phyloP scores from a whole-genome alignment of 1,140 invertebrate genomes.

The Pseudomyrmex flavicornis region DNA sequence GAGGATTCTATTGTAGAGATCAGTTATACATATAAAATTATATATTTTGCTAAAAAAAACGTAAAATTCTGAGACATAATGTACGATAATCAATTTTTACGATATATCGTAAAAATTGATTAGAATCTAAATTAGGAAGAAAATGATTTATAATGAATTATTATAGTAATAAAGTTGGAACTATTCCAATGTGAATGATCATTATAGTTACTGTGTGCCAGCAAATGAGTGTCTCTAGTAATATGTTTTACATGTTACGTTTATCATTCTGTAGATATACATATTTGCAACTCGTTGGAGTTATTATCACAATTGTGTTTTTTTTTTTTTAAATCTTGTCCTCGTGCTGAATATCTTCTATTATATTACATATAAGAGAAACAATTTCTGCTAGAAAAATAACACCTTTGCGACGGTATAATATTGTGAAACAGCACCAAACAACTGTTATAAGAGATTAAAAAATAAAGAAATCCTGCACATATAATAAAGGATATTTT shows the following conservation, averaged over 20 bases:
- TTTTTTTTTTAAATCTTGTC: constrained; percentile 5
- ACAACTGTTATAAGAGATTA: neutral
- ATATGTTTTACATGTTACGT: constrained; percentile 70
- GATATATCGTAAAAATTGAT: constrained; percentile 31
- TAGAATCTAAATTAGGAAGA: constrained; percentile 31
- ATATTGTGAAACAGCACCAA: neutral
- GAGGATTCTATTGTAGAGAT: too few relatives aligned
- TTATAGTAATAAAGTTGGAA: constrained; percentile 70
- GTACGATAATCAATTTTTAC: too few relatives aligned
- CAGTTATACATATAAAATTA: neutral
- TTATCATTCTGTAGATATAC: constrained; percentile 64
- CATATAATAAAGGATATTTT: neutral
- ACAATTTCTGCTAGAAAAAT: neutral
- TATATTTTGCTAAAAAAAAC: neutral
- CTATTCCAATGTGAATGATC: constrained; percentile 75
- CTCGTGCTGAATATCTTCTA: neutral
- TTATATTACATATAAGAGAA: neutral
- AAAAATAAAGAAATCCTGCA: neutral
- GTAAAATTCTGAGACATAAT: neutral
- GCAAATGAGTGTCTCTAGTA: constrained; percentile 69
- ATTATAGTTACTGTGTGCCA: constrained; percentile 76
- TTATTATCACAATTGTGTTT: constrained; percentile 30
- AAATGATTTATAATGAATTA: too few relatives aligned
- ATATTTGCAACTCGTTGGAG: constrained; percentile 69
- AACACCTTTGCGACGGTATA: neutral